Base-by-base conservation (phyloP, 1,140 invertebrate genomes). In the Antheraea pernyi region DNA sequence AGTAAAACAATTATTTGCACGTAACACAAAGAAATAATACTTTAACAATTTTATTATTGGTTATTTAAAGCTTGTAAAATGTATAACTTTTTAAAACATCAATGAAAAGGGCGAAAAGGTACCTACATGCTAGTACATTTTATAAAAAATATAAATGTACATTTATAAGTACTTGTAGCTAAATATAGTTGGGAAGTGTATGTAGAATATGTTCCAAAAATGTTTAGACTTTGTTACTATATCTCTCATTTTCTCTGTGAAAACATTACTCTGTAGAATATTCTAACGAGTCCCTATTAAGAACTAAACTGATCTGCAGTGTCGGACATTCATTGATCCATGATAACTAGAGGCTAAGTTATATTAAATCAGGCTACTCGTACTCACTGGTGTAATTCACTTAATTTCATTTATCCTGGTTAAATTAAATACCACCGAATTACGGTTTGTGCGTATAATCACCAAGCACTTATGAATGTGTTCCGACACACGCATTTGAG, bases 261-360 rank as follows among this genome's bases (percentile, higher is more conserved):
- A 53, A 16, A 13, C 0, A 53, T 70, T 87, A 79, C 79, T 83
- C 87, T 91, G 68, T 75, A 70, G 8, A 59, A 69, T 76, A 81
- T 81, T 81, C 77, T 82, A 88, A 88, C 77, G 84, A 83, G 67
- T 82, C 68, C 82, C 85, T 91, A 89, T 89, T 89, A 89, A 91
- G 89, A 87, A 74, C 68, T 87, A 84, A 89, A 79, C 48, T 48
- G 75, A 73, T 59, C 75, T 81, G 74, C 74, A 84, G 76, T 70
- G 80, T 80, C 85, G 70, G 84, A 77, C 76, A 75, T 73, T 73
- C 75, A 72, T 67, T 79, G 88, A 90, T 91, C 78, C 86, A 90
- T 88, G 83, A 85, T 91, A 89, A 89, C 86, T 90, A 84, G 79
- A 79, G 83, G 89, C 88, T 65, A 82, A 81, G 70, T 80, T 81